Evolutionary conservation across 2,888 invertebrate species (phyloP).

Genomic region (Arrhopalites spinosus): DNA sequence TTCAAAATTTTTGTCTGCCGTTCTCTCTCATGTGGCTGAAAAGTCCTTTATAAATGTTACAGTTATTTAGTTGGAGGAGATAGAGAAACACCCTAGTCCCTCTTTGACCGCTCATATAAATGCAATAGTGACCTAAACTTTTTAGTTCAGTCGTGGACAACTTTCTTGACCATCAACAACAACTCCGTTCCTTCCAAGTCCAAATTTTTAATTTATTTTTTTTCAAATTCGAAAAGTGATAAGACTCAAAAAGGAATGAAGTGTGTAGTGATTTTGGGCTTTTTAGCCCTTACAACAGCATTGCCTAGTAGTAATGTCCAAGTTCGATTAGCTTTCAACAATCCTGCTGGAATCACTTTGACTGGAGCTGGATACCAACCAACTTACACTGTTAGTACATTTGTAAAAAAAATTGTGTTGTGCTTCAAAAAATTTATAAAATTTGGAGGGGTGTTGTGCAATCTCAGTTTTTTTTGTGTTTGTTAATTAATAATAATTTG

Average conservation of each 20-base stretch:
- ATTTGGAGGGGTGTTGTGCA: no score
- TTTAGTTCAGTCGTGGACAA: slow-evolving; percentile 30
- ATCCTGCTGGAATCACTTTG: slow-evolving; percentile 65
- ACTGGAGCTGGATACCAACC: slow-evolving; percentile 49
- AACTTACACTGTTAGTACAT: slow-evolving; percentile 44
- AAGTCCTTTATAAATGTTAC: not conserved
- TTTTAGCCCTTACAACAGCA: slow-evolving; percentile 53
- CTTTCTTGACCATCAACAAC: slow-evolving; percentile 26
- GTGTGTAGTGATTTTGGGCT: slow-evolving; percentile 49
- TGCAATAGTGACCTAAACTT: slow-evolving; percentile 31
- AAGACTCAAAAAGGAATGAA: no score
- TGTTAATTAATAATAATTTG: not conserved
- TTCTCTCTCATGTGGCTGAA: not conserved
- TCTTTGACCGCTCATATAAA: slow-evolving; percentile 34
- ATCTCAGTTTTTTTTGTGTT: no score
- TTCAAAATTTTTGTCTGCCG: not conserved
- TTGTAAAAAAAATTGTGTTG: not conserved
- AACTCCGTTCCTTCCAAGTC: not conserved
- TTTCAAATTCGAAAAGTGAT: slow-evolving; percentile 15
- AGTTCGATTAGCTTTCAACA: slow-evolving; percentile 62
- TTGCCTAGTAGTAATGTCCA: slow-evolving; percentile 45
- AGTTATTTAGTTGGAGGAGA: not conserved
- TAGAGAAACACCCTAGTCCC: slow-evolving; percentile 19
- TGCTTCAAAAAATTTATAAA: not conserved
- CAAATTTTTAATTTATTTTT: not conserved